Evolutionary conservation across 53 echinoderm and acorn worm genomes (phyloP).

Genomic region (Pentamera pediparva): DNA sequence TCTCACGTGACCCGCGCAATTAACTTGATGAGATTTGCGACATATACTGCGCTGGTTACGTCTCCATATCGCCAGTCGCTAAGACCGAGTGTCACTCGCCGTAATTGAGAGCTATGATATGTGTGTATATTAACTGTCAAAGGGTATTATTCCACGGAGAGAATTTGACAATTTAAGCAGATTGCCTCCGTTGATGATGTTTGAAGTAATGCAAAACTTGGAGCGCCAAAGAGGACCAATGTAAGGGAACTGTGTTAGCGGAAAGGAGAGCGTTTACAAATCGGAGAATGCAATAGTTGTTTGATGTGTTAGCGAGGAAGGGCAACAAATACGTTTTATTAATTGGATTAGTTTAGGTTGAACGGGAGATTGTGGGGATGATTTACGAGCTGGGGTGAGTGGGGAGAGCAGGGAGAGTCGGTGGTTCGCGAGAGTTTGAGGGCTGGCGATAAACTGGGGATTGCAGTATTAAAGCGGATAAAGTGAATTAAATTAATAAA

Average conservation of each 20-base stretch:
- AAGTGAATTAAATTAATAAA: conserved; percentile 38
- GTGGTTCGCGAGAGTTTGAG: conserved; percentile 22
- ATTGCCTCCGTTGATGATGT: conserved; percentile 25
- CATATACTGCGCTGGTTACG: neutral
- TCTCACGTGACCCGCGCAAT: conserved; percentile 25
- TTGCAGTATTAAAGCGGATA: conserved; percentile 29
- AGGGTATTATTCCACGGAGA: conserved; percentile 38
- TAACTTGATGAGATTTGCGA: conserved; percentile 25
- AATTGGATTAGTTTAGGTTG: conserved; percentile 34
- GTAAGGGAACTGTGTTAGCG: conserved; percentile 20
- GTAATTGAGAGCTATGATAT: conserved; percentile 39
- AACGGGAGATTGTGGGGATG: conserved; percentile 27
- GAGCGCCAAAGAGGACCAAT: conserved; percentile 32
- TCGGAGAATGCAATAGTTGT: conserved; percentile 29
- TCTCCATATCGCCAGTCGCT: conserved; percentile 24
- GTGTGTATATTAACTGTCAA: conserved; percentile 42
- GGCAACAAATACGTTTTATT: conserved; percentile 35
- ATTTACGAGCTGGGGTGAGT: conserved; percentile 26
- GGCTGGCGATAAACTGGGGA: conserved; percentile 32
- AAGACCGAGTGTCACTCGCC: conserved; percentile 26
- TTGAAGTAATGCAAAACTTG: too few relatives aligned
- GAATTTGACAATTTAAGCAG: conserved; percentile 28
- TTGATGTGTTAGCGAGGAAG: conserved; percentile 26
- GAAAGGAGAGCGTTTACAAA: conserved; percentile 22
- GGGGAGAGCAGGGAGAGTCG: neutral